phyloP scores from a whole-genome alignment of 2,113 vertebrate species.

The Chunga burmeisteri region DNA sequence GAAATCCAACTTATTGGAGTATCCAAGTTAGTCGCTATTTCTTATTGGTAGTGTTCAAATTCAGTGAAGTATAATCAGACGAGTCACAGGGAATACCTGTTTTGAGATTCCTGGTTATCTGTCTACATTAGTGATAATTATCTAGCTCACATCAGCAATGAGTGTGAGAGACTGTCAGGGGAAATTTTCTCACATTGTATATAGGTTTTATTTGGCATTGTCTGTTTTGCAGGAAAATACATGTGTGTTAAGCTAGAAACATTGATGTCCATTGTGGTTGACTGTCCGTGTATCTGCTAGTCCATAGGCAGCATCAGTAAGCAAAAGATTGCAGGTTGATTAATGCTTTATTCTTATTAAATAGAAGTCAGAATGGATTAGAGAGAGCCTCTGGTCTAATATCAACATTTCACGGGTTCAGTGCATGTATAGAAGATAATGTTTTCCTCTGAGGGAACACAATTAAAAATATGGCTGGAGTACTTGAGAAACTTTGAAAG shows the following conservation, averaged over 20 bases:
- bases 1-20: not conserved
- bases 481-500: not conserved
- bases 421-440: not conserved
- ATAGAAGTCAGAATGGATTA: not conserved
- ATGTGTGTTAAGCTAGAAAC: not conserved
- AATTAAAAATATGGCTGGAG: not conserved
- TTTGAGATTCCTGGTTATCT: not conserved
- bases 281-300: not conserved
- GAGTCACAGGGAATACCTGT: not conserved
- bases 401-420: not conserved
- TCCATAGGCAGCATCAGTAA: not conserved
- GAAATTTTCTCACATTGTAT: not conserved
- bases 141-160: not conserved
- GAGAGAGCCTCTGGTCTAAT: not conserved
- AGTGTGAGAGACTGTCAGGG: not conserved
- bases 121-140: not conserved
- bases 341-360: not conserved
- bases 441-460: not conserved
- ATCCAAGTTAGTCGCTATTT: not conserved
- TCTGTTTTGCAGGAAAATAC: not conserved
- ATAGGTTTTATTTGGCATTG: not conserved
- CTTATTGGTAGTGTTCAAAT: not conserved
- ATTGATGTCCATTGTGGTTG: accelerated
- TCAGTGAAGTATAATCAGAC: not conserved
- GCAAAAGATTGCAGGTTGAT: not conserved